Percentiles rank a stretch among this genome's conserved stretches.
phyloP scores from a whole-genome alignment of 1,140 invertebrate genomes.

The Drosophila guanche region DNA sequence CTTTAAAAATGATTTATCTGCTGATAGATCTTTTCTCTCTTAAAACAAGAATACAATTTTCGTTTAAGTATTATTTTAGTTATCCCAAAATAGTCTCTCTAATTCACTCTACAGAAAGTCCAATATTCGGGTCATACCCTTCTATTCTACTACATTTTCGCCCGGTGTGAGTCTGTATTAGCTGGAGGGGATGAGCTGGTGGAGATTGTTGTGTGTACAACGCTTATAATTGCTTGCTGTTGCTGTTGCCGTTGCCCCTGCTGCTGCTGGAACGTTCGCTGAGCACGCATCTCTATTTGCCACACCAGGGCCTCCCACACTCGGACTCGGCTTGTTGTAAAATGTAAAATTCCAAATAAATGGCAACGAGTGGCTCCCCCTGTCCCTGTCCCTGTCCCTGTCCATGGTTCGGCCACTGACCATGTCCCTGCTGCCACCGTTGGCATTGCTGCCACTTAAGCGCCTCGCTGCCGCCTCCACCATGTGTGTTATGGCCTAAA shows the following conservation, averaged over 20 bases:
- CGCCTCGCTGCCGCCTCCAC: conserved; percentile 37
- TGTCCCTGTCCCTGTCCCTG: neutral
- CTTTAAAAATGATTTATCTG: too few species aligned
- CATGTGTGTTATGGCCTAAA: conserved; percentile 80
- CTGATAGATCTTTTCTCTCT: too few species aligned
- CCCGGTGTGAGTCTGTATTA: too few species aligned
- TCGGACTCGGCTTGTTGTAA: conserved; percentile 53
- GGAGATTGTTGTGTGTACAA: conserved; percentile 55
- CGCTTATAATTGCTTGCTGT: conserved; percentile 74
- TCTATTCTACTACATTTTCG: too few species aligned
- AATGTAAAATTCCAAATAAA: conserved; percentile 82
- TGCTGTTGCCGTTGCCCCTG: conserved; percentile 11
- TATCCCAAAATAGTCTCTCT: too few species aligned
- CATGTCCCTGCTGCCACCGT: conserved; percentile 3
- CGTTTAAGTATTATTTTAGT: too few species aligned
- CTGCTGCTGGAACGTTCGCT: conserved; percentile 22
- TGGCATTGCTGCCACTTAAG: conserved; percentile 64
- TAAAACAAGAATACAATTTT: too few species aligned
- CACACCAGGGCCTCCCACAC: conserved; percentile 44
- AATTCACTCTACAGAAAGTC: too few species aligned
- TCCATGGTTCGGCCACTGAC: neutral
- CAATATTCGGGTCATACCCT: too few species aligned
- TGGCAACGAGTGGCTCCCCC: conserved; percentile 57
- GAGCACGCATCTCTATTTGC: conserved; percentile 59
- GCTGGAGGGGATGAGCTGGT: conserved; percentile 1